Percentiles rank a stretch among this genome's conserved stretches.
Conservation (phyloP, 2,113 vertebrate species). For the Addax nasomaculatus region DNA sequence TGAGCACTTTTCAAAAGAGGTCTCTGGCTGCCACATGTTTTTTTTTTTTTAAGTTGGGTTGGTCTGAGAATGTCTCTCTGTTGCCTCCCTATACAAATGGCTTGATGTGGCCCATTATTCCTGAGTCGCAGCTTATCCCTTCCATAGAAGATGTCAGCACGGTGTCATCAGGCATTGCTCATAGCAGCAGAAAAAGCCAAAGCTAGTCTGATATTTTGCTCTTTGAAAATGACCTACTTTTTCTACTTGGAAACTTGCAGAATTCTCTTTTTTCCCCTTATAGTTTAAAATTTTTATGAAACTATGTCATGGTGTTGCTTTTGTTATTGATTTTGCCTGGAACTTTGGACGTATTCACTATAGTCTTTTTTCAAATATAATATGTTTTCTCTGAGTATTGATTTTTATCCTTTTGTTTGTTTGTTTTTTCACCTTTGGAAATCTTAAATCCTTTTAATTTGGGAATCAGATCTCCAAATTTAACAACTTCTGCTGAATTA, state of each 20-base stretch:
- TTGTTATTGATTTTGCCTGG: slow-evolving; percentile 51
- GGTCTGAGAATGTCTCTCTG: neutral
- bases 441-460: neutral
- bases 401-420: neutral
- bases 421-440: neutral
- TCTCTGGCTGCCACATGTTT: neutral
- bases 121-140: neutral
- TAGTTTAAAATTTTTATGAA: slow-evolving; percentile 53
- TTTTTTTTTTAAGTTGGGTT: neutral
- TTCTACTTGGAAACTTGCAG: slow-evolving; percentile 43
- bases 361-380: neutral
- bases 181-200: slow-evolving; percentile 32
- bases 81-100: neutral
- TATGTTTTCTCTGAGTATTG: slow-evolving; percentile 27
- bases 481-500: slow-evolving; percentile 20
- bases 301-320: slow-evolving; percentile 16
- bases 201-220: slow-evolving; percentile 28
- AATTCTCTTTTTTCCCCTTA: neutral
- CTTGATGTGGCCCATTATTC: neutral
- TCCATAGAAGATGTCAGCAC: neutral
- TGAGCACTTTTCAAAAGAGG: slow-evolving; percentile 32
- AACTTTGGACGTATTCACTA: neutral
- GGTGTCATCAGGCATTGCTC: slow-evolving; percentile 5
- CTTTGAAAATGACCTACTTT: slow-evolving; percentile 59
- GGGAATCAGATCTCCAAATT: slow-evolving; percentile 24